These are phyloP conservation scores for Heteromormyrus szaboi DNA, from an alignment of 2,797 vertebrate genomes.

Conservation along the genomic window DNA sequence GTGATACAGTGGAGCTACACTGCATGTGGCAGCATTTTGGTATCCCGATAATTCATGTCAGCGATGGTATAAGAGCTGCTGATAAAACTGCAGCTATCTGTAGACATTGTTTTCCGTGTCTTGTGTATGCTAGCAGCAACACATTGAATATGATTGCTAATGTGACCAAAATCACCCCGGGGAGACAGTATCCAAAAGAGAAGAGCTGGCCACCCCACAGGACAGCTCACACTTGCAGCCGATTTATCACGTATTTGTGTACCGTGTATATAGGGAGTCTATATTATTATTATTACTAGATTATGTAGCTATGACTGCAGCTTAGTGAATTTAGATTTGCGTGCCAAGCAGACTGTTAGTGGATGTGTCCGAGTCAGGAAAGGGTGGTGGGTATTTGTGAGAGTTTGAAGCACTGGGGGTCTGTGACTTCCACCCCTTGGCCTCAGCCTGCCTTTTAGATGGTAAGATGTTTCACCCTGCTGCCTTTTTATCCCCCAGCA, in stretches of 20 bases:
- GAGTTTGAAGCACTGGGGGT: not conserved
- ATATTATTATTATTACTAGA: too few species aligned
- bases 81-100: not conserved
- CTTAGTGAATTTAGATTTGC: not conserved
- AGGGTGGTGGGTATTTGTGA: not conserved
- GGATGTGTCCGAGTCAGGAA: not conserved
- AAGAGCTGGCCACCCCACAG: not conserved
- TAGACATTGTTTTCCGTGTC: not conserved
- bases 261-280: not conserved
- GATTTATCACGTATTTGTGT: not conserved
- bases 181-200: not conserved
- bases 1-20: not conserved
- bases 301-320: not conserved
- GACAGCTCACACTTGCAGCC: not conserved
- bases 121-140: not conserved
- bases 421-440: not conserved
- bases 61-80: not conserved
- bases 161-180: not conserved
- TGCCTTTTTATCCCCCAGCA: constrained; percentile 14
- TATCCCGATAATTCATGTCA: not conserved
- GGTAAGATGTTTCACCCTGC: constrained; percentile 55
- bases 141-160: not conserved
- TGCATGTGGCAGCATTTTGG: not conserved
- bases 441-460: constrained; percentile 46
- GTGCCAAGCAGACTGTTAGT: not conserved